phyloP scores from a whole-genome alignment of 2,113 vertebrate species.

The Eidolon helvum region DNA sequence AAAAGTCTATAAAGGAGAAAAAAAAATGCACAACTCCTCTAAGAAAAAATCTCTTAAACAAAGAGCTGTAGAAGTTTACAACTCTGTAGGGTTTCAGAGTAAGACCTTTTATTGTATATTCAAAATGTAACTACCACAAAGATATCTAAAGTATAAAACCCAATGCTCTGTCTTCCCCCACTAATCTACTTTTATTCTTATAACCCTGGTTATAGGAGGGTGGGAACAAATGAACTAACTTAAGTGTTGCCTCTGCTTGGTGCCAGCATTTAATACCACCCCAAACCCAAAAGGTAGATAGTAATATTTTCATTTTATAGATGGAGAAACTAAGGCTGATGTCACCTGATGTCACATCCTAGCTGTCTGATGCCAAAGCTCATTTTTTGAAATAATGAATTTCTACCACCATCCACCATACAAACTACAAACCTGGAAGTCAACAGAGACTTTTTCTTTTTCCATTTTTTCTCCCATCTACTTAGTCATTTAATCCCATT shows the following conservation, averaged over 20 bases:
- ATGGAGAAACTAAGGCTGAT: neutral
- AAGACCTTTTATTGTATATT: neutral
- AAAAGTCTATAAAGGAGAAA: neutral
- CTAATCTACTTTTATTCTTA: neutral
- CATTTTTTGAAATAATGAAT: neutral
- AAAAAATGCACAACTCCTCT: neutral
- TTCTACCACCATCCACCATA: neutral
- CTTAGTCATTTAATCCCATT: neutral
- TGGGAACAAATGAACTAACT: neutral
- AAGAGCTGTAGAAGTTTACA: neutral
- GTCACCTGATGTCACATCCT: neutral
- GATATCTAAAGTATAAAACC: neutral
- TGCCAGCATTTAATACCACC: neutral
- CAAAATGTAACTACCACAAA: neutral
- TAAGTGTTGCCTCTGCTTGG: neutral
- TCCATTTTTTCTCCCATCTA: neutral
- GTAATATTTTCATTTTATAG: neutral
- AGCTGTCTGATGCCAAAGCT: neutral
- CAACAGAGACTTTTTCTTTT: neutral
- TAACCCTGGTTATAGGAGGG: neutral
- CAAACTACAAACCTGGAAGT: neutral
- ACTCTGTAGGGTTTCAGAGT: neutral
- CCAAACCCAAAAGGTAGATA: neutral
- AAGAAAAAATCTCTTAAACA: slow-evolving; percentile 17
- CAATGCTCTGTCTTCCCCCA: neutral